Evolutionary conservation across 2,888 invertebrate genomes (phyloP), one percentile per base, ranked within the genome.

Genomic region (Onchidella celtica): DNA sequence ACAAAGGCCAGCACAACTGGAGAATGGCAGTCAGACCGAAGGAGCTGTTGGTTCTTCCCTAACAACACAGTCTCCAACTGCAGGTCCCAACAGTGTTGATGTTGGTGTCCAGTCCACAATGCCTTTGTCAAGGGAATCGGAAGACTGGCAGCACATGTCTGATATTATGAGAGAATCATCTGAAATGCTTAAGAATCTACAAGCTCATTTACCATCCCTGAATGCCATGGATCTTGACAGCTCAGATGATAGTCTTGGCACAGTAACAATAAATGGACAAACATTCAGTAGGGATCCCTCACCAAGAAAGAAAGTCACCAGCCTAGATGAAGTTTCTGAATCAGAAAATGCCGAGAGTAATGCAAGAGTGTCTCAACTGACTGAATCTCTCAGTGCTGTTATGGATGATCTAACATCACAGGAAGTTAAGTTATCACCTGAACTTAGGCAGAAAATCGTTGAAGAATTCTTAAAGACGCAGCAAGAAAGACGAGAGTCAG

Each of bases 161-260:
- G 85, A 86, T 34, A 76, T 89, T n/a, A 87, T 89, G 85, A 69
- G 86, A 40, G 89, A 90, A 83, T 88, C 88, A 24, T 89, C 86
- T 17, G 82, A 85, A 21, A 80, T 89, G 9, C 84, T 63, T 61
- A 84, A 24, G 83, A 86, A 80, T 78, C 79, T 85, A 75, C 85
- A 63, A 79, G 83, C 82, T 47, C 61, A 76, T 57, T 4, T n/a
- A 63, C 55, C 75, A 59, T 27, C 17, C 24, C 4, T 75, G 24
- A 6, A 36, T 2, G 9, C 24, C 3, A 24, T 61, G 24, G 75
- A 75, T 4, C 61, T 63, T n/a, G 65, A 65, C 27, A 65, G 65
- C 38, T 75, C 75, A 36, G 63, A 36, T 63, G 75, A 75, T n/a
- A 75, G 75, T 38, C 11, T 36, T 9, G 59, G 34, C 29, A 65